Percentiles rank a stretch among this genome's conserved stretches.
Conservation (phyloP, 2,888 invertebrate species). For the Ennomos fuscantarius region DNA sequence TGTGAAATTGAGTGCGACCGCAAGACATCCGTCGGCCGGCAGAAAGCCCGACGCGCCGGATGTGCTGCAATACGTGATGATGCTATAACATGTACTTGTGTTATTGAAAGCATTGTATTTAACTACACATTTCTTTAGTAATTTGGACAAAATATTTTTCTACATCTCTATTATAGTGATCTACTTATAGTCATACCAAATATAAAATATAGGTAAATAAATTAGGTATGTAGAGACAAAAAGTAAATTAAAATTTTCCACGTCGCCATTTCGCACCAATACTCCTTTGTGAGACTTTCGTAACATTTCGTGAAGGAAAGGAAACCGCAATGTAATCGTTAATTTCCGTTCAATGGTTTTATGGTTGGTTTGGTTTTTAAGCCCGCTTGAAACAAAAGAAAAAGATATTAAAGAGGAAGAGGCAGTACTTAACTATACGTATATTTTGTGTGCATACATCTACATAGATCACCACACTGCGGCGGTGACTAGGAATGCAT, state of each 20-base stretch:
- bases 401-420: slow-evolving; percentile 1
- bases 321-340: slow-evolving; percentile 53
- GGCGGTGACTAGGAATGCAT: slow-evolving; percentile 54
- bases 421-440: no score
- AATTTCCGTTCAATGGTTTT: slow-evolving; percentile 39
- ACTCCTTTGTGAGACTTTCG: slow-evolving; percentile 40
- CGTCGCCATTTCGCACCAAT: slow-evolving; percentile 22
- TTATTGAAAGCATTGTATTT: slow-evolving; percentile 34
- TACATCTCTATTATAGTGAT: no score
- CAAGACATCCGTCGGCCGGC: slow-evolving; percentile 80
- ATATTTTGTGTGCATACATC: slow-evolving; percentile 4
- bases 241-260: no score
- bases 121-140: no score
- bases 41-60: slow-evolving; percentile 63
- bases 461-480: slow-evolving; percentile 42
- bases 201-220: no score
- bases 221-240: no score
- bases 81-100: slow-evolving; percentile 62
- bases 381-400: slow-evolving; percentile 9
- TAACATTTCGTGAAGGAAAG: slow-evolving; percentile 42
- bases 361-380: slow-evolving; percentile 30
- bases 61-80: slow-evolving; percentile 72
- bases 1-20: slow-evolving; percentile 83
- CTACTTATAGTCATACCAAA: no score
- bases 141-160: no score